phyloP scores from a whole-genome alignment of 2,888 invertebrate species.

The Therioaphis trifolii region DNA sequence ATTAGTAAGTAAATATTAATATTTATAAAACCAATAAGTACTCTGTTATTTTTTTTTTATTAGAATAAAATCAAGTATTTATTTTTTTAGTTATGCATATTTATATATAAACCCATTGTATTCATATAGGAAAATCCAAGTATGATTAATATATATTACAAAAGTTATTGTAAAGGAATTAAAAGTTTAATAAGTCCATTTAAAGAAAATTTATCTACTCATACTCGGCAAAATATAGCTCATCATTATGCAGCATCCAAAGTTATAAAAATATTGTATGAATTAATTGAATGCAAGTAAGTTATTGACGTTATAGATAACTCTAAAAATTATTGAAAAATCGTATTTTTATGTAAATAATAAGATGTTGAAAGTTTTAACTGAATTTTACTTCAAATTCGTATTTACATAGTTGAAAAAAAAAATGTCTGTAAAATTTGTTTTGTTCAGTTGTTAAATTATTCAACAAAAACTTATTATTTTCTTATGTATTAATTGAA shows the following conservation, averaged over 20 bases:
- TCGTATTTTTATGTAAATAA: no score
- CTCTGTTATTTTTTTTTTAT: no score
- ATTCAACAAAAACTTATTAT: no score
- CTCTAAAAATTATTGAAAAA: no score
- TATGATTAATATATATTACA: constrained; percentile 23
- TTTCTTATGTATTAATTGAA: no score
- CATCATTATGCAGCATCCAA: constrained; percentile 30
- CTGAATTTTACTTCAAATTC: no score
- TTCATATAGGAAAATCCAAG: constrained; percentile 30
- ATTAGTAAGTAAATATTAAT: constrained; percentile 26
- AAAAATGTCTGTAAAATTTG: no score
- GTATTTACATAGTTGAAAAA: no score
- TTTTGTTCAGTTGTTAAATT: no score
- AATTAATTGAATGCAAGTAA: constrained; percentile 49
- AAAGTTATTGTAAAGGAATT: constrained; percentile 43
- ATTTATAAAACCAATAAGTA: neutral
- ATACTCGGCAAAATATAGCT: constrained; percentile 3
- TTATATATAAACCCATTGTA: neutral
- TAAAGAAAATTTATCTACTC: constrained; percentile 32
- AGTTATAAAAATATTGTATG: constrained; percentile 34
- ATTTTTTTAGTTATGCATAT: no score
- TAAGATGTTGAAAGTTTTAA: no score
- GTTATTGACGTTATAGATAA: neutral
- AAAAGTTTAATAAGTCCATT: constrained; percentile 56
- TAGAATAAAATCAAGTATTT: no score